Base-by-base conservation (phyloP, 2,888 invertebrate genomes). In the Agrotis clavis region DNA sequence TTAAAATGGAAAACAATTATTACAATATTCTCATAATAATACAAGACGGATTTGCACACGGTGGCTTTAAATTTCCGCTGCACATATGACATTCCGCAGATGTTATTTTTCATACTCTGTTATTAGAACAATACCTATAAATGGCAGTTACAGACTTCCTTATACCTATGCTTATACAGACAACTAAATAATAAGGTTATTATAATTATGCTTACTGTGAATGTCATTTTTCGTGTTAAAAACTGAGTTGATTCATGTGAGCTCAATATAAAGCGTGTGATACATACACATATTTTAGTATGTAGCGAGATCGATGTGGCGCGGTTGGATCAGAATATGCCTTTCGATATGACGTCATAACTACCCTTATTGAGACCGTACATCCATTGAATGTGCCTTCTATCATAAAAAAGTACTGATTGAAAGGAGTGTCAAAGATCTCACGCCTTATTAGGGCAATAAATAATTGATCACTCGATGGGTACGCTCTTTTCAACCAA, bases 101-200 rank as follows among this genome's bases (percentile, higher is more conserved):
- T 35, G 18, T 57, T 65, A 57, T 73, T 59, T 73, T 45, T 50
- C 16, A 11, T 50, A 50, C 25, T 30, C 25, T 30, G 21, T 47
- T 47, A 47, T 35, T 71, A 71, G 21, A 71, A 71, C 19, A 45
- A 47, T 47, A 47, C n/a, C 18, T n/a, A 47, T 14, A 30, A 71
- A 47, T 59, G 5, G 16, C 16, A 0, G 11, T 45, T 18, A 25
- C 21, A 0, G 21, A 45, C 13, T 71, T 51, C 71, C 73, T 19
- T 13, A 21, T n/a, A n/a, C n/a, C n/a, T n/a, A n/a, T n/a, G n/a
- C n/a, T n/a, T n/a, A n/a, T 14, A 41, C 3, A 71, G 14, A 19
- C 53, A 57, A n/a, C n/a, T n/a, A n/a, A n/a, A 50, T 25, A 19
- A 30, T 53, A 53, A 5, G 4, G 25, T 14, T 41, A 9, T 14